Base-by-base conservation (phyloP, 64 coral and sea anemone species). In the Orbicella faveolata region DNA sequence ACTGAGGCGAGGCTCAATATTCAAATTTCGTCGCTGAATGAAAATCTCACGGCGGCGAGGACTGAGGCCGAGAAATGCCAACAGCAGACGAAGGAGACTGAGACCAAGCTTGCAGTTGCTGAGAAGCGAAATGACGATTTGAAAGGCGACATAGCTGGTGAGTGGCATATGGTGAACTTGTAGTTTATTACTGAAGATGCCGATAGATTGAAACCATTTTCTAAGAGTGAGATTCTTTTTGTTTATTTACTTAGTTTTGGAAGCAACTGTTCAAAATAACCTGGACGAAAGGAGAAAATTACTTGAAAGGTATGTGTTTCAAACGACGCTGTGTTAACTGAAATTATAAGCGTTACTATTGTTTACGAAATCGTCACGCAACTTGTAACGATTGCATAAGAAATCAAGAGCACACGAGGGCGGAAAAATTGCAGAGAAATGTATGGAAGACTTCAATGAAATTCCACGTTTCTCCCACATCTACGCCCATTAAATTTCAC, bases 211-310 rank as follows among this genome's bases (percentile, higher is more conserved):
- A 59, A 16, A 9, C 9, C 55, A 59, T 59, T 15, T 59, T 13
- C 55, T 2, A 15, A 14, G 55, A 59, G 13, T 9, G 55, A 59
- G 10, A 14, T 59, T 59, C 0, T 59, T 59, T 30, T 88, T 36
- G 52, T 76, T 79, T 61, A 4, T 76, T 73, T 70, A 25, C 21
- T 77, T 73, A 96, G 95, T 96, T 63, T 83, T 96, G 35, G 95
- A 96, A 88, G 95, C 95, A 83, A 96, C 95, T 48, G 41, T 96
- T 83, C 83, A 96, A 90, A 96, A 85, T 41, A 96, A 96, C 65
- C 41, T 96, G 2, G 95, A 96, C 15, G 95, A 96, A 74, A 96
- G 95, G 86, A 93, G 95, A 84, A 93, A 93, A 20, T 68, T 96
- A 25, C 87, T 96, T 48, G 95, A 96, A 53, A 93, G 95, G 95